Conservation (phyloP, 2,888 invertebrate genomes). For the Lumbricus terrestris region DNA sequence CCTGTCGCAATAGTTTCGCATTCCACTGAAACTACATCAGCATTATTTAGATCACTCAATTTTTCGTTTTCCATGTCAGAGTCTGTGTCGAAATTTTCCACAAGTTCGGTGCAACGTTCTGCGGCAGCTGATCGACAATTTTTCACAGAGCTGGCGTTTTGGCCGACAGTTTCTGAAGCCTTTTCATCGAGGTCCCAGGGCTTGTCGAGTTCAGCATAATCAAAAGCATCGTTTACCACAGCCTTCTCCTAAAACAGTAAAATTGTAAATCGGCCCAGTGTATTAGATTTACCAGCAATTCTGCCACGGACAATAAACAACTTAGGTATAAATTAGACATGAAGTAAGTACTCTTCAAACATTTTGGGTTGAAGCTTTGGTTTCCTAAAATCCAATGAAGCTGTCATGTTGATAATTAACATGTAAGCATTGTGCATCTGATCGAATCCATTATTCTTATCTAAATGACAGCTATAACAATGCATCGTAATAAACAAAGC, state of each 20-base stretch:
- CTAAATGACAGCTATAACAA: too few species aligned
- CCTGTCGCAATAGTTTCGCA: neutral
- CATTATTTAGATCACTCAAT: neutral
- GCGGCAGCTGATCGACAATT: neutral
- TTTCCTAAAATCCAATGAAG: neutral
- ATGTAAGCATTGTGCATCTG: neutral
- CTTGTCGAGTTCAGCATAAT: conserved; percentile 65
- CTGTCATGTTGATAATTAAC: neutral
- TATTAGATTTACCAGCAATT: neutral
- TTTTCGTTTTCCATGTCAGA: neutral
- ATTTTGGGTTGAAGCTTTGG: neutral
- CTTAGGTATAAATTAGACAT: neutral
- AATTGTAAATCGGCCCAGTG: neutral
- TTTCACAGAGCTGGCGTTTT: neutral
- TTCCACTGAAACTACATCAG: neutral
- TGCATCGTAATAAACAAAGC: too few species aligned
- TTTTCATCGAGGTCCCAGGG: neutral
- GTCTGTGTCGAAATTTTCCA: neutral
- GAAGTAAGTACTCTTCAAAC: too few species aligned
- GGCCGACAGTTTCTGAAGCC: neutral
- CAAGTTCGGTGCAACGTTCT: neutral
- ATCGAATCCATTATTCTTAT: neutral
- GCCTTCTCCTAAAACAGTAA: neutral
- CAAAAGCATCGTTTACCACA: neutral
- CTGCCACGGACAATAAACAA: neutral